These are phyloP conservation scores for Rhea pennata DNA, from an alignment of 2,113 vertebrate genomes.

Conservation along the genomic window DNA sequence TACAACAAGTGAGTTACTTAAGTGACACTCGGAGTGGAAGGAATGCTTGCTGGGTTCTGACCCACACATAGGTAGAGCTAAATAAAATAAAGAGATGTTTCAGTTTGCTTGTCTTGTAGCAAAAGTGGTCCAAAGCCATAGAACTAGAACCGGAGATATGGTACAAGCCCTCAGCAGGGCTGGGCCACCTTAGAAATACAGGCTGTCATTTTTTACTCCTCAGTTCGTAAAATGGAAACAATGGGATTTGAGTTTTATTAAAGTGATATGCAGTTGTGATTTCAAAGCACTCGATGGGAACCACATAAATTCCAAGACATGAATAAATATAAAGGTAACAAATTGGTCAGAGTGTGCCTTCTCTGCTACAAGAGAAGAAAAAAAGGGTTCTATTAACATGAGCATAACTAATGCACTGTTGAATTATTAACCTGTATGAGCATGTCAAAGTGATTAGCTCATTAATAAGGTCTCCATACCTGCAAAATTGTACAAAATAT, in stretches of 20 bases:
- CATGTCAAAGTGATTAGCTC: background rate
- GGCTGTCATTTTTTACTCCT: background rate
- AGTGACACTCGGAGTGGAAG: background rate
- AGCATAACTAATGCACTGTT: background rate
- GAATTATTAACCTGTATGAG: background rate
- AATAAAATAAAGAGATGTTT: background rate
- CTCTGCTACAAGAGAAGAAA: background rate
- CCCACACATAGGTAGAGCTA: rapidly evolving
- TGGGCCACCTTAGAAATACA: background rate
- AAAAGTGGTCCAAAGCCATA: background rate
- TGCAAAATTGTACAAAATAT: background rate
- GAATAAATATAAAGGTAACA: background rate
- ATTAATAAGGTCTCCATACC: background rate
- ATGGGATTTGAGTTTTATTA: background rate
- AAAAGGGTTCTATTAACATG: background rate
- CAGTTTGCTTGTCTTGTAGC: background rate
- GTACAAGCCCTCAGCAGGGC: background rate
- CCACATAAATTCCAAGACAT: background rate
- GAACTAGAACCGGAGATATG: background rate
- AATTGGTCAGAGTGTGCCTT: background rate
- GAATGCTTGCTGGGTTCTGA: background rate
- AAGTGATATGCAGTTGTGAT: background rate
- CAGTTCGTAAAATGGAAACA: background rate
- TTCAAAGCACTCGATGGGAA: background rate
- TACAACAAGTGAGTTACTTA: background rate